Conservation (phyloP, 1,140 invertebrate genomes). For the Trinorchestia longiramus region DNA sequence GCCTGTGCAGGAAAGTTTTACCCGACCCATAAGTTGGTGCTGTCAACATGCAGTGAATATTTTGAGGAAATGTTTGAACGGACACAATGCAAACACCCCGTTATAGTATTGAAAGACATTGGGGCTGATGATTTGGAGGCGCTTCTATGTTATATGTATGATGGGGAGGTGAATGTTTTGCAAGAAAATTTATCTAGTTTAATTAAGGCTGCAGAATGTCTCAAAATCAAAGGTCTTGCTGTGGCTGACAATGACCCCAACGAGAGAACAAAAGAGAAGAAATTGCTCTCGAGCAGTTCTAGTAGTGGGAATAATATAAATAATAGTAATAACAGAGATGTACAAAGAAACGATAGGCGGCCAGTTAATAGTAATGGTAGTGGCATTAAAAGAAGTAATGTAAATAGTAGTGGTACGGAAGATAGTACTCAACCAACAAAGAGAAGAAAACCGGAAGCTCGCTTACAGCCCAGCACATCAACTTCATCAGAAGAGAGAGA, state of each 20-base stretch:
- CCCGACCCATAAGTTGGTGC: conserved; percentile 52
- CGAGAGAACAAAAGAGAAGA: conserved; percentile 35
- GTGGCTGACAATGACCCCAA: conserved; percentile 48
- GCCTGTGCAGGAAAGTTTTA: conserved; percentile 57
- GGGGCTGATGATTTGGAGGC: conserved; percentile 47
- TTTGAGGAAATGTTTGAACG: conserved; percentile 58
- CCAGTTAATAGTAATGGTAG: conserved; percentile 31
- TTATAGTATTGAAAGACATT: conserved; percentile 56
- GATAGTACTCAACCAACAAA: not conserved
- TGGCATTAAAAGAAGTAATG: conserved; percentile 40
- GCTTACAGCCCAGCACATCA: not conserved
- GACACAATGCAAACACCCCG: conserved; percentile 56
- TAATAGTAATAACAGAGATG: conserved; percentile 16
- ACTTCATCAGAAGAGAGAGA: not conserved
- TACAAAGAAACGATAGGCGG: conserved; percentile 20
- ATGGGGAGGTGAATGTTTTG: conserved; percentile 56
- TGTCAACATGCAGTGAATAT: conserved; percentile 58
- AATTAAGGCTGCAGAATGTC: conserved; percentile 56
- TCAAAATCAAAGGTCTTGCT: conserved; percentile 58
- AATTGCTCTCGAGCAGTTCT: conserved; percentile 3
- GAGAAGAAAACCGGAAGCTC: not conserved
- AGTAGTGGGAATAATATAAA: not conserved
- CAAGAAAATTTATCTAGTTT: conserved; percentile 57
- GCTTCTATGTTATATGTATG: conserved; percentile 55
- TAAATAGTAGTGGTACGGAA: not conserved